Percentiles rank a stretch among this genome's conserved stretches.
Conservation (phyloP, 2,797 vertebrate species). For the Paedocypris micromegethes region DNA sequence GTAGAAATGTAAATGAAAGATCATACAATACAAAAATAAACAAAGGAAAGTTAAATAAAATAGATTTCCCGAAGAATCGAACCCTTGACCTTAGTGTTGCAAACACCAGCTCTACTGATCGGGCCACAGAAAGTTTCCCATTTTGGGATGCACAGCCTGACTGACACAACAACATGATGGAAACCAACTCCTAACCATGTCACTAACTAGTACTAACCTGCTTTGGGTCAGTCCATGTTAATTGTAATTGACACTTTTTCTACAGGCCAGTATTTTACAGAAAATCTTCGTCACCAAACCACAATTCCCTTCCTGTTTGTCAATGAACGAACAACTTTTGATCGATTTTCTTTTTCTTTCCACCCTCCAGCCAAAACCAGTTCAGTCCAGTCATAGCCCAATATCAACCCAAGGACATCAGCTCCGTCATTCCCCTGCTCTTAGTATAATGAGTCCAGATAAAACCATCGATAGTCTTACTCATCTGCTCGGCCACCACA, state of each 20-base stretch:
- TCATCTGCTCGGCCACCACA: conserved; percentile 58
- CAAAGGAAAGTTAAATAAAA: too few relatives aligned
- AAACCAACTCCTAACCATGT: conserved; percentile 40
- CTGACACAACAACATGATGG: conserved; percentile 12
- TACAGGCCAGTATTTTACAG: too few relatives aligned
- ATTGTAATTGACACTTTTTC: neutral
- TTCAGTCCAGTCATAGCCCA: conserved; percentile 50
- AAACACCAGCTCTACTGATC: too few relatives aligned
- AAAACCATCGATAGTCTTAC: conserved; percentile 72
- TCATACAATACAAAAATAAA: too few relatives aligned
- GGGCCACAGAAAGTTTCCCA: too few relatives aligned
- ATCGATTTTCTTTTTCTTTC: neutral
- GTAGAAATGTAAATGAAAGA: too few relatives aligned
- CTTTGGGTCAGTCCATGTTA: neutral
- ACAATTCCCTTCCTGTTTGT: conserved; percentile 11
- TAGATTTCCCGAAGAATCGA: too few relatives aligned
- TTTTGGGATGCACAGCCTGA: conserved; percentile 1
- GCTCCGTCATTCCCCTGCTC: conserved; percentile 60
- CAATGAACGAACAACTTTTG: conserved; percentile 35
- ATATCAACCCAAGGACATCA: conserved; percentile 69
- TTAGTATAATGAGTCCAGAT: conserved; percentile 76
- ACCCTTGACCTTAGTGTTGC: too few relatives aligned
- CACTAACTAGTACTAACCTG: conserved; percentile 38
- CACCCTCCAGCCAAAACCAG: conserved; percentile 38
- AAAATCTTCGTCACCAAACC: neutral